A percentile compares a stretch with the other conserved stretches of the same genome.
phyloP scores from a whole-genome alignment of 1,140 invertebrate species.

The Ceratina calcarata region DNA sequence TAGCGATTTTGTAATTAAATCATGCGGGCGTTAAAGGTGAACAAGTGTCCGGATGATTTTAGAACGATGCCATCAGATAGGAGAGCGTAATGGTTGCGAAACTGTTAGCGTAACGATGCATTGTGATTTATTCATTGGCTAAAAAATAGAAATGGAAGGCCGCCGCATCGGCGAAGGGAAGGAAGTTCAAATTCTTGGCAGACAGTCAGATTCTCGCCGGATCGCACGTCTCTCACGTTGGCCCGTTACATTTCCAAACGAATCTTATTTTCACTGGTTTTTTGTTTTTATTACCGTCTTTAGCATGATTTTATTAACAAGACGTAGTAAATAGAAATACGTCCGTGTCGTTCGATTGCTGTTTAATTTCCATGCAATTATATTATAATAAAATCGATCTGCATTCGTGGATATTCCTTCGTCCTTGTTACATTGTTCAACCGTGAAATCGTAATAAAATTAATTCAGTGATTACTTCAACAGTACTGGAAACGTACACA shows the following conservation, averaged over 20 bases:
- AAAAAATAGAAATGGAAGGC: slow-evolving; percentile 40
- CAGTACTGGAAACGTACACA: background rate
- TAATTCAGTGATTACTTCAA: background rate
- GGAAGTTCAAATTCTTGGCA: slow-evolving; percentile 57
- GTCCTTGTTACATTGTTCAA: background rate
- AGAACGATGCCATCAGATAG: background rate
- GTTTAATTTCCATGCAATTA: too few species aligned
- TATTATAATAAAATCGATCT: too few species aligned
- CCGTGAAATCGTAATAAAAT: background rate
- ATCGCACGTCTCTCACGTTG: background rate
- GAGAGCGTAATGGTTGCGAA: background rate
- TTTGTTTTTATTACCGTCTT: background rate
- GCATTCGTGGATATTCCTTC: too few species aligned
- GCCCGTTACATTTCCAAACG: background rate
- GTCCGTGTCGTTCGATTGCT: too few species aligned
- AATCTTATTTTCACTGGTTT: background rate
- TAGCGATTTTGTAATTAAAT: too few species aligned
- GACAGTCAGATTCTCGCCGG: slow-evolving; percentile 1
- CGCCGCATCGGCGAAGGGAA: slow-evolving; percentile 34
- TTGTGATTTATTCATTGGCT: slow-evolving; percentile 42
- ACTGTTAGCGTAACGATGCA: slow-evolving; percentile 3
- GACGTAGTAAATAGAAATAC: background rate
- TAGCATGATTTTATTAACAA: background rate
- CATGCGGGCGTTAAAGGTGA: too few species aligned
- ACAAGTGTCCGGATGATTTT: background rate